Evolutionary conservation across 2,113 vertebrate species (phyloP), one percentile per base, ranked within the genome.

Genomic region (Syngnathus typhle): DNA sequence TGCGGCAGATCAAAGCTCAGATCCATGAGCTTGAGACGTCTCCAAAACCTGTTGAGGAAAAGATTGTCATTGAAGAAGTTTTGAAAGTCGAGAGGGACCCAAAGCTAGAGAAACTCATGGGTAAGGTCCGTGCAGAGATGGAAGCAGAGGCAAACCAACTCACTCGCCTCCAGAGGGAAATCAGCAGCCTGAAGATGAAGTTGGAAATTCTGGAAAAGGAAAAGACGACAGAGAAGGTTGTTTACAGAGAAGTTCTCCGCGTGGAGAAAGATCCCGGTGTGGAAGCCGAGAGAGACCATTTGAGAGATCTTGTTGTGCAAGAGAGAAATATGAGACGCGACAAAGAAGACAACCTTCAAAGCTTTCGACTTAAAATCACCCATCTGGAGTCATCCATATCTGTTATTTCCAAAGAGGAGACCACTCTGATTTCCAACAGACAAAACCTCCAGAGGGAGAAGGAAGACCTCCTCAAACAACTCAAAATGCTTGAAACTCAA

Each of bases 191-290:
- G 61, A 92, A 81, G 76, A 49, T 91, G n/a, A 92, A 89, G 80
- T 61, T 95, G 2, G 93, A 97, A 1, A 74, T 93, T 43, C 82
- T 99, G 21, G 91, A 92, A 75, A 94, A 93, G 68, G 92, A 94
- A 3, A 98, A 96, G 62, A 91, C 92, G 0, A 70, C 94, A 13
- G 95, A 96, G 84, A 99, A 93, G 84, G 93, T 93, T 18, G 89
- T 99, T 82, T 95, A 98, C 85, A 94, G 95, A 83, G 96, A 99
- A 43, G 93, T 99, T 41, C 94, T 99, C 69, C 79, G 95, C 67
- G 93, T 99, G 55, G 95, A 98, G 82, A 98, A 95, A 81, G 97
- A 99, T 75, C 93, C 76, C 6, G 87, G 78, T 0, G 76, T 96
- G 51, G 95, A 98, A 80, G 88, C 87, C 0, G 93, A 99, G 75